Conservation (phyloP, 2,888 invertebrate species). For the Ornithoptera alexandrae region DNA sequence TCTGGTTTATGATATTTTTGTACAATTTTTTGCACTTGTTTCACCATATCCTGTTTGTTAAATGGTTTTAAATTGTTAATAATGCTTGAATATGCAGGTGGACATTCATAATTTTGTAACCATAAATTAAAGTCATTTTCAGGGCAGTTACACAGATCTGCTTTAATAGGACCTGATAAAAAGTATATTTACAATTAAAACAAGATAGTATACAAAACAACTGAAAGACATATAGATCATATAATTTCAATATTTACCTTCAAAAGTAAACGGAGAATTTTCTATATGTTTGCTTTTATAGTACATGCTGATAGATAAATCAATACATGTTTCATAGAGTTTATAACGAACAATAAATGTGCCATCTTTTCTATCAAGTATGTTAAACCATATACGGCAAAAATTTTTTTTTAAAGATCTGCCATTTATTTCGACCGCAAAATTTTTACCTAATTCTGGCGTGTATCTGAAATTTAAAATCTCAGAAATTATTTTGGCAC, state of each 20-base stretch:
- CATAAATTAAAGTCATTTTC: slow-evolving; percentile 81
- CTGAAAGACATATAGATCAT: not conserved
- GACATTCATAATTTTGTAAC: slow-evolving; percentile 84
- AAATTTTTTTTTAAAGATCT: slow-evolving; percentile 69
- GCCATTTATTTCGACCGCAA: slow-evolving; percentile 80
- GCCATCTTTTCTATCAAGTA: slow-evolving; percentile 91
- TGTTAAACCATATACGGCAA: slow-evolving; percentile 87
- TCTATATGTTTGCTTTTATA: slow-evolving; percentile 82
- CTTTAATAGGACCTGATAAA: slow-evolving; percentile 82
- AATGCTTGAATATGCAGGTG: slow-evolving; percentile 83
- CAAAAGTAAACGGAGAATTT: slow-evolving; percentile 82
- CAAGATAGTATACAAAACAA: not conserved
- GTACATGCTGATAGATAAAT: slow-evolving; percentile 84
- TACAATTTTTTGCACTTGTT: slow-evolving; percentile 82
- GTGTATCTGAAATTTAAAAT: slow-evolving; percentile 69
- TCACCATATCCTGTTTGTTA: slow-evolving; percentile 84
- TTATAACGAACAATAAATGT: slow-evolving; percentile 91
- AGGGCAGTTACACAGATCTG: slow-evolving; percentile 94
- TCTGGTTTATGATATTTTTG: slow-evolving; percentile 87
- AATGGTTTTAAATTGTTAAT: slow-evolving; percentile 85
- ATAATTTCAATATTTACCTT: slow-evolving; percentile 69
- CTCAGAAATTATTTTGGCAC: not conserved
- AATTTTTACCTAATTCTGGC: slow-evolving; percentile 71
- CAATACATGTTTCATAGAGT: slow-evolving; percentile 85
- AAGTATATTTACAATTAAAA: slow-evolving; percentile 9